Percentiles rank a stretch among this genome's conserved stretches.
These are phyloP conservation scores for Gryllus bimaculatus DNA, from an alignment of 1,140 invertebrate species.

Conservation along the genomic window DNA sequence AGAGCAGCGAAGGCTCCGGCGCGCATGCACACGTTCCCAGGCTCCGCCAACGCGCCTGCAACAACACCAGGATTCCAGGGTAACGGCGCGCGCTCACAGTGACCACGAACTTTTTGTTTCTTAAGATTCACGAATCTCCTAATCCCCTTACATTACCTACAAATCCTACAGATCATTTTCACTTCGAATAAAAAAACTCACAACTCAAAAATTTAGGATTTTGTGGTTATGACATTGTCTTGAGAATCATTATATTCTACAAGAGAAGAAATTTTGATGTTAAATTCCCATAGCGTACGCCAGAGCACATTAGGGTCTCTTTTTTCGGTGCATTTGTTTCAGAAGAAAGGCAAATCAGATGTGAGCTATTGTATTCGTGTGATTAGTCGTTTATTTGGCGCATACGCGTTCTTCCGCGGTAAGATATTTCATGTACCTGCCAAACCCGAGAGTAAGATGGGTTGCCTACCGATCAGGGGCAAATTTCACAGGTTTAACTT, in stretches of 20 bases:
- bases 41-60: constrained; percentile 10
- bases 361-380: too few species aligned
- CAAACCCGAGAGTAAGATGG: too few species aligned
- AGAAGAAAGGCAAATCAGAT: too few species aligned
- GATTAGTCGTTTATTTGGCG: too few species aligned
- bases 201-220: neutral
- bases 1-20: constrained; percentile 65
- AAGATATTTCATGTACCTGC: too few species aligned
- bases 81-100: neutral
- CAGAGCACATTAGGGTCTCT: too few species aligned
- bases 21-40: constrained; percentile 55
- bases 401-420: too few species aligned
- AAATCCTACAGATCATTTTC: neutral
- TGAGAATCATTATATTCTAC: neutral
- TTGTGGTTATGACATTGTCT: neutral
- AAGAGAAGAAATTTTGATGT: neutral
- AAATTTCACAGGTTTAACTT: too few species aligned
- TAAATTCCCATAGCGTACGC: too few species aligned
- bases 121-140: neutral
- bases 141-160: neutral
- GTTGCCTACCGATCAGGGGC: too few species aligned
- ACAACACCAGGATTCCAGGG: neutral
- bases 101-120: too few species aligned
- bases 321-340: too few species aligned
- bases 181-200: neutral